Percentiles rank a stretch among this genome's conserved stretches.
phyloP scores from a whole-genome alignment of 2,888 invertebrate genomes.

The Dryadula phaetusa region DNA sequence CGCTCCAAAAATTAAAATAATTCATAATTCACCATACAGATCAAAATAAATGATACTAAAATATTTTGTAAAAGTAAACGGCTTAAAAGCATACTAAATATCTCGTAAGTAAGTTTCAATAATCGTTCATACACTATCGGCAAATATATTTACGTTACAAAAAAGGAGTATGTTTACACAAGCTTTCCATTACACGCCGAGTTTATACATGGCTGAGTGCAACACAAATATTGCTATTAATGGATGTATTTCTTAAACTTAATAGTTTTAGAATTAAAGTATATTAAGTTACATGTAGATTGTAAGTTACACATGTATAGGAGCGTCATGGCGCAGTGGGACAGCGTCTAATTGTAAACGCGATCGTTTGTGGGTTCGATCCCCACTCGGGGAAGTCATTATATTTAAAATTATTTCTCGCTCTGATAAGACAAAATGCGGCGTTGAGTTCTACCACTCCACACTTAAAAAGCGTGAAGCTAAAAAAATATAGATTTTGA shows the following conservation, averaged over 20 bases:
- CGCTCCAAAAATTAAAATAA: not conserved
- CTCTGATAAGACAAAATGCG: no score
- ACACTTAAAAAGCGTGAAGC: no score
- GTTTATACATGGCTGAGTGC: slow-evolving; percentile 40
- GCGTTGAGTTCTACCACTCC: no score
- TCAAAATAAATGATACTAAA: not conserved
- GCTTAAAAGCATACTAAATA: slow-evolving; percentile 22
- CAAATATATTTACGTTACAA: slow-evolving; percentile 31
- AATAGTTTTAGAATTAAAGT: not conserved
- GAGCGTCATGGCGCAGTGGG: no score
- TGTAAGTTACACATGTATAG: no score
- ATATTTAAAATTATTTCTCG: no score
- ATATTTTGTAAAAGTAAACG: not conserved
- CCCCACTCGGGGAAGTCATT: no score
- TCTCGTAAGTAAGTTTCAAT: slow-evolving; percentile 15
- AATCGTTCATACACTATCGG: slow-evolving; percentile 21
- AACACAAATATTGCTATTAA: slow-evolving; percentile 41
- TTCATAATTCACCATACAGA: not conserved
- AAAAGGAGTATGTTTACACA: slow-evolving; percentile 37
- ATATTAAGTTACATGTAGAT: not conserved
- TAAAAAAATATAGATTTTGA: no score
- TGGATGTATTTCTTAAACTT: slow-evolving; percentile 32
- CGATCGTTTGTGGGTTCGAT: no score
- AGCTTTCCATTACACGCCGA: slow-evolving; percentile 40
- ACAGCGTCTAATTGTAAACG: no score